Base-by-base conservation (phyloP, 2,797 vertebrate genomes). In the Neosilurus mollespiculum region DNA sequence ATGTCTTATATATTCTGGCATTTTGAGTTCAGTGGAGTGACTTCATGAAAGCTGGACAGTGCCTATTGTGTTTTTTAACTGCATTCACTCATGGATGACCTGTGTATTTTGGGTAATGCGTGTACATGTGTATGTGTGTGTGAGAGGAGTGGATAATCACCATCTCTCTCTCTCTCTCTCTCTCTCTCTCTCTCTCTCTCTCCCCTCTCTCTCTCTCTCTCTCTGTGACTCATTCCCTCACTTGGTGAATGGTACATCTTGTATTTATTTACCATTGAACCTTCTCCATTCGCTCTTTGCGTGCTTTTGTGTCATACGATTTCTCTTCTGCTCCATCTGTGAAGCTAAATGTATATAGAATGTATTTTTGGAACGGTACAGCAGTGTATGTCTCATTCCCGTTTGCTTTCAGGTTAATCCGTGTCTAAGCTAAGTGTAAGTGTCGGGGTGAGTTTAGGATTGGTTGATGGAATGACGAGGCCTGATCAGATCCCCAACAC, bases 321-420 rank as follows among this genome's bases (percentile, higher is more conserved):
- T 84, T 80, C 88, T 83, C 56, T 83, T 88, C 72, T 88, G 84
- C 65, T 85, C 88, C 87, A 88, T 85, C 84, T 87, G 84, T 87
- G 84, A 86, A 87, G 88, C 87, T 90, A 90, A 37, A 88, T 90
- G 88, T 90, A 92, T 80, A 90, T 90, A 85, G 80, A 84, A 77
- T 83, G 67, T 86, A 85, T 88, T 89, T 90, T 91, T 84, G 71
- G 65, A 77, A 87, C 87, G 83, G 84, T 86, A 73, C 87, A 77
- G 86, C 26, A 85, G 81, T 92, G 86, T 88, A 86, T 87, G 86
- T 82, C 85, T 89, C 84, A 69, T 70, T 49, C 59, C 69, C 65
- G 85, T 83, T 80, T 62, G 18, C 26, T 75, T 89, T 84, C 20
- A n/a, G 37, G 70, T 75, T 54, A 34, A 76, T 88, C 87, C 62